A percentile compares a stretch with the other conserved stretches of the same genome.
Conservation (phyloP, 2,888 invertebrate species). For the Cynaeus angustus region DNA sequence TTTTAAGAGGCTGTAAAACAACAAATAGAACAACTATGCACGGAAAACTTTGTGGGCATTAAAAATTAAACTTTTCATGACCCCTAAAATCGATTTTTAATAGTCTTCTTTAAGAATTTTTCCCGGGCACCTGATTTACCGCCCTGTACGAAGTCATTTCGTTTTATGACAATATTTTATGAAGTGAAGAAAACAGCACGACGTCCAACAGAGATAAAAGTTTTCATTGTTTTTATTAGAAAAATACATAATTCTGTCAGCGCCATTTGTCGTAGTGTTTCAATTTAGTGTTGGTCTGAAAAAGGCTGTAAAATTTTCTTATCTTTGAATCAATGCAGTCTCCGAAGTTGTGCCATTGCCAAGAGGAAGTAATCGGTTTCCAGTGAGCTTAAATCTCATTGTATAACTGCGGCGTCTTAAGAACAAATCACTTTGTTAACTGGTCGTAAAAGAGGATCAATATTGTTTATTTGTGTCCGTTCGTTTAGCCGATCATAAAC, state of each 20-base stretch:
- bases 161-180: constrained; percentile 26
- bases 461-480: constrained; percentile 33
- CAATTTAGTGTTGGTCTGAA: constrained; percentile 18
- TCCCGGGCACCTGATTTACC: not conserved
- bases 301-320: constrained; percentile 15
- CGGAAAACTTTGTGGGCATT: not conserved
- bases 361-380: constrained; percentile 9
- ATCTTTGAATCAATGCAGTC: constrained; percentile 11
- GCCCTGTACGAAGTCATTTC: constrained; percentile 7
- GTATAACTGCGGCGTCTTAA: constrained; percentile 6
- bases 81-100: not conserved
- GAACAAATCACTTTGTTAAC: constrained; percentile 29
- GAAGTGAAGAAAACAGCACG: constrained; percentile 17
- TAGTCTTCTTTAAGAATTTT: not conserved
- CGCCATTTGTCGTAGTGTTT: constrained; percentile 27
- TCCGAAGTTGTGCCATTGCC: constrained; percentile 4
- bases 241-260: constrained; percentile 22
- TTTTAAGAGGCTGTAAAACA: too few relatives aligned
- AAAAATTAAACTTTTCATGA: constrained; percentile 1
- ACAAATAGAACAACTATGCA: too few relatives aligned
- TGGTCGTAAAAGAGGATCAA: constrained; percentile 27
- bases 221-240: constrained; percentile 32
- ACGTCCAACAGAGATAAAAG: constrained; percentile 17
- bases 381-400: constrained; percentile 15
- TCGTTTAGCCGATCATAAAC: constrained; percentile 32